Base-by-base conservation (phyloP, 2,113 vertebrate species). In the Choloepus hoffmanni region DNA sequence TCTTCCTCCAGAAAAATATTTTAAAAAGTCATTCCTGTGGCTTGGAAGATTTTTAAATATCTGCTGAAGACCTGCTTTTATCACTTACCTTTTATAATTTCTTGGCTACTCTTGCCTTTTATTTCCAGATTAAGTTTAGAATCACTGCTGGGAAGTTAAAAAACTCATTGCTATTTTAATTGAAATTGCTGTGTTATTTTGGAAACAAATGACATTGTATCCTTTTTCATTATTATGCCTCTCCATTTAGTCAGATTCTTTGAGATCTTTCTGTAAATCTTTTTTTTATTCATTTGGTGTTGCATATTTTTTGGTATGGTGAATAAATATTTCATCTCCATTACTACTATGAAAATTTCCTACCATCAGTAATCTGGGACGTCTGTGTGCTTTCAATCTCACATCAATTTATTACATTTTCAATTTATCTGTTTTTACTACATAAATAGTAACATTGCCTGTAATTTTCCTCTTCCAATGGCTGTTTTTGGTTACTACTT, bases 331-430 rank as follows among this genome's bases (percentile, higher is more conserved):
- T 81, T 92, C 76, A 30, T 72, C n/a, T 83, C 74, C 67, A 13
- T 74, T 79, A 50, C 18, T 79, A 74, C 70, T 58, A 28, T 83
- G 21, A 86, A 53, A 9, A 94, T 86, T 83, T 92, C 12, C 14
- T 90, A 33, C 26, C 24, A 45, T 21, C 76, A 76, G 58, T 92
- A 67, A 63, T 73, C 70, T 94, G 65, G 84, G 14, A 50, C 40
- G 83, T 82, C 91, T 91, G 55, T 91, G 62, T 89, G 8, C 72
- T 94, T 95, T 92, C 63, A 76, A 89, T 73, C 7, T 89, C 73
- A 73, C 89, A 30, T 93, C 89, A 96, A 96, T 92, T 83, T 81
- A 85, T 24, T 74, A 68, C 13, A 91, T 79, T 93, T 96, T 96
- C n/a, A 86, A 13, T 40, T 73, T 74, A 83, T 85, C 36, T 89